phyloP scores from a whole-genome alignment of 2,888 invertebrate species.

The Fragum whitleyi region DNA sequence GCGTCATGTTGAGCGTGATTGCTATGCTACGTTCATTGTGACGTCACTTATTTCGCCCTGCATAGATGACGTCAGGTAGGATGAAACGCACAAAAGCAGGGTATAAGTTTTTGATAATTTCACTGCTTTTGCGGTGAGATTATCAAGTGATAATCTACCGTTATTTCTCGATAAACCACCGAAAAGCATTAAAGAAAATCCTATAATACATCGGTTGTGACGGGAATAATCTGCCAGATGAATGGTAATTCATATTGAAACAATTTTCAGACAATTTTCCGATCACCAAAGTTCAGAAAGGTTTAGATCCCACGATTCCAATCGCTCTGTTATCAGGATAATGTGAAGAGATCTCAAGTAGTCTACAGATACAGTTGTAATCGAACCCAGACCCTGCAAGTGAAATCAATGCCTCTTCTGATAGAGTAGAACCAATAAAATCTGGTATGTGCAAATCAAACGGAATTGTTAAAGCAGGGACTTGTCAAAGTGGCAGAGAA shows the following conservation, averaged over 20 bases:
- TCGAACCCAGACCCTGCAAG: conserved; percentile 9
- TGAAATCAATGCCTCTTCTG: conserved; percentile 13
- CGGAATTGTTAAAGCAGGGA: background rate
- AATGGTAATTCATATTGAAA: background rate
- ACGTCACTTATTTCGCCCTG: no score
- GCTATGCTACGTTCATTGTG: no score
- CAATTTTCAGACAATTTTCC: background rate
- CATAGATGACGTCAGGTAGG: no score
- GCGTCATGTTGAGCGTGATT: no score
- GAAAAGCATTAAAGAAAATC: no score
- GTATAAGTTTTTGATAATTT: no score
- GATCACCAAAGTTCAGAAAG: background rate
- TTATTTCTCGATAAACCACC: no score
- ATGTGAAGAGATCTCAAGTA: conserved; percentile 14
- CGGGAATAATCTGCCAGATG: no score
- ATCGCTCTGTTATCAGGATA: conserved; percentile 3
- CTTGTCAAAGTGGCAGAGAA: conserved; percentile 15
- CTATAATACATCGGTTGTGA: no score
- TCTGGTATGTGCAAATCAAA: conserved; percentile 3
- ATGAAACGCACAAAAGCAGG: no score
- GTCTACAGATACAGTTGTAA: background rate
- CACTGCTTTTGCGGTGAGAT: no score
- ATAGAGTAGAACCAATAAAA: background rate
- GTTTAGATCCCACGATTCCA: background rate
- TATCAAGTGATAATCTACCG: no score